Conservation (phyloP, 2,888 invertebrate species). For the Stenichneumon culpator region DNA sequence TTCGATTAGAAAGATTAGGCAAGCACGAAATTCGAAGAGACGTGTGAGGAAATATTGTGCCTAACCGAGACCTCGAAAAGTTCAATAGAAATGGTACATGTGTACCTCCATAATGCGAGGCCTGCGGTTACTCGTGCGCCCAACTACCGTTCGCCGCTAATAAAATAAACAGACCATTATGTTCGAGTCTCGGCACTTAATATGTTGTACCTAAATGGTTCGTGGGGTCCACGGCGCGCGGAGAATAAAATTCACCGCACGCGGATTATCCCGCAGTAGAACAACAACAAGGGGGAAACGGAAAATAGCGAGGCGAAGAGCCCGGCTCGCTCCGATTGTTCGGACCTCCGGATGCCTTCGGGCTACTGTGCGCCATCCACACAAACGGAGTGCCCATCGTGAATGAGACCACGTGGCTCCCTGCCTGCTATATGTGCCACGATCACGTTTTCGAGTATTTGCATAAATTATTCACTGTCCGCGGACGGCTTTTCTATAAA, state of each 20-base stretch:
- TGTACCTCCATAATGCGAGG: constrained; percentile 49
- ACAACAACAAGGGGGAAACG: constrained; percentile 77
- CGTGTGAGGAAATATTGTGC: constrained; percentile 35
- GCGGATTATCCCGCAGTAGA: constrained; percentile 79
- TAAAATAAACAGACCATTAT: constrained; percentile 83
- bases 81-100: constrained; percentile 25
- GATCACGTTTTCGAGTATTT: constrained; percentile 72
- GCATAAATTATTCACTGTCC: constrained; percentile 70
- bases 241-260: constrained; percentile 73
- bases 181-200: constrained; percentile 73
- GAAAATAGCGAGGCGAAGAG: constrained; percentile 23
- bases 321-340: constrained; percentile 50
- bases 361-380: constrained; percentile 75
- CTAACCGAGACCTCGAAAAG: constrained; percentile 12
- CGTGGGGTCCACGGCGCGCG: constrained; percentile 54
- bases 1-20: constrained; percentile 11
- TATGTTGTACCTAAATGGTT: constrained; percentile 75
- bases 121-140: constrained; percentile 71
- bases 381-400: constrained; percentile 69
- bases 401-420: constrained; percentile 7
- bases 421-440: constrained; percentile 56
- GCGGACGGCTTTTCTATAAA: not conserved
- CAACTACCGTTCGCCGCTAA: constrained; percentile 78
- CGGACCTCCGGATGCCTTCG: constrained; percentile 48
- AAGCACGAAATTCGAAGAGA: constrained; percentile 35